Base-by-base conservation (phyloP, 2,113 vertebrate genomes). In the Eulemur rufifrons region DNA sequence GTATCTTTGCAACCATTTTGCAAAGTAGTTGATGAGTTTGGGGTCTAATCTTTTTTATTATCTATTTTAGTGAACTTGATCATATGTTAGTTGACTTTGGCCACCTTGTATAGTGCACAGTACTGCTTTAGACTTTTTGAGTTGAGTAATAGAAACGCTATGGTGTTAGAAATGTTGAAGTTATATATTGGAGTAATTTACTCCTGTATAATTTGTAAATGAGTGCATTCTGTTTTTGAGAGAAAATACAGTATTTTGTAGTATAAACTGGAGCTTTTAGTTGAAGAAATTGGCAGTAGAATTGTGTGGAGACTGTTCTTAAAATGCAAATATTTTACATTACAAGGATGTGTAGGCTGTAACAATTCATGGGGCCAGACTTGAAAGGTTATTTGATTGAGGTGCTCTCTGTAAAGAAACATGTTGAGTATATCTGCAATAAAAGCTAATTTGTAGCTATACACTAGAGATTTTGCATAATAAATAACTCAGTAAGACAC, bases 271-370 rank as follows among this genome's bases (percentile, higher is more conserved):
- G 50, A 93, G 59, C 39, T 93, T 96, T 86, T 95, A 84, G 86
- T 64, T 80, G 78, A 83, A 76, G 74, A 95, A 94, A 87, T 89
- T 96, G 89, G 83, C 95, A 81, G 87, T 71, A 78, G 61, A 88
- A 61, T 92, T 77, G 52, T 89, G 86, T 89, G 47, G 45, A 80
- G 74, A 81, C 66, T 93, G 6, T 94, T 96, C 54, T 91, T 96
- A 95, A 97, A 97, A 96, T 0, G 8, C 54, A 91, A 95, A 85
- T 97, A 71, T 95, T 96, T 97, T 93, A 94, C 91, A 76, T 96
- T 81, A 89, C 42, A 82, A 89, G 76, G 91, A 91, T 84, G 80
- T 91, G 68, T 76, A 92, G 84, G 54, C 69, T 97, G n/a, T 94
- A 88, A 86, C 59, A 86, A 6, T 95, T 95, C 56, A 23, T 89